Evolutionary conservation across 2,113 vertebrate species (phyloP).

Genomic region (Phainopepla nitens): DNA sequence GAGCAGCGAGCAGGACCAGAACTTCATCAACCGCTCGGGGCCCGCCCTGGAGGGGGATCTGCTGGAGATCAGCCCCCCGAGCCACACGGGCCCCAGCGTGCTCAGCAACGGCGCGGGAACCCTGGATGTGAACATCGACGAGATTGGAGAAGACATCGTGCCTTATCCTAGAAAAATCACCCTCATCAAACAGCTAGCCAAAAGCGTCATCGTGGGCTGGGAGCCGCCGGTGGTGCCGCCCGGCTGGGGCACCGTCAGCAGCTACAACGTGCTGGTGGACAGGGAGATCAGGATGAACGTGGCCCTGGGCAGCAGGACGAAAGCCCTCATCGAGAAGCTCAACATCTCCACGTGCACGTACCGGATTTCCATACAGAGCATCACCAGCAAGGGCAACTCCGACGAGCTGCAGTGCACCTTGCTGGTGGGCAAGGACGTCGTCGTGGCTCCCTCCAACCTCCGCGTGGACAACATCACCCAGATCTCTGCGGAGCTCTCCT

Average conservation of each 20-base stretch:
- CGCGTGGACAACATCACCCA: conserved; percentile 88
- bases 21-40: conserved; percentile 59
- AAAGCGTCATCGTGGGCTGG: conserved; percentile 98
- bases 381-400: conserved; percentile 86
- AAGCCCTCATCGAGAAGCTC: conserved; percentile 94
- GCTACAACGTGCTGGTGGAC: conserved; percentile 94
- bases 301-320: conserved; percentile 86
- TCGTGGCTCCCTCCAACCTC: conserved; percentile 89
- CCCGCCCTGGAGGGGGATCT: conserved; percentile 50
- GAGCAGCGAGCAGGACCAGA: conserved; percentile 84
- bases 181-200: conserved; percentile 97
- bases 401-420: conserved; percentile 92
- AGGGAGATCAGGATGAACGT: conserved; percentile 87
- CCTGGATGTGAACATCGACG: conserved; percentile 86
- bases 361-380: conserved; percentile 89
- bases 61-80: conserved; percentile 74
- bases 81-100: conserved; percentile 40
- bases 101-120: conserved; percentile 81
- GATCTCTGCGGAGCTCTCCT: conserved; percentile 87
- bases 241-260: conserved; percentile 86
- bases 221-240: conserved; percentile 90
- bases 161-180: conserved; percentile 97
- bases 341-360: conserved; percentile 85
- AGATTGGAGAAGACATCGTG: conserved; percentile 95
- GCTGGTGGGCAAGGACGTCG: conserved; percentile 92